Evolutionary conservation across 2,888 invertebrate species (phyloP), one percentile per base, ranked within the genome.

Genomic region (Aspidapion aeneum): DNA sequence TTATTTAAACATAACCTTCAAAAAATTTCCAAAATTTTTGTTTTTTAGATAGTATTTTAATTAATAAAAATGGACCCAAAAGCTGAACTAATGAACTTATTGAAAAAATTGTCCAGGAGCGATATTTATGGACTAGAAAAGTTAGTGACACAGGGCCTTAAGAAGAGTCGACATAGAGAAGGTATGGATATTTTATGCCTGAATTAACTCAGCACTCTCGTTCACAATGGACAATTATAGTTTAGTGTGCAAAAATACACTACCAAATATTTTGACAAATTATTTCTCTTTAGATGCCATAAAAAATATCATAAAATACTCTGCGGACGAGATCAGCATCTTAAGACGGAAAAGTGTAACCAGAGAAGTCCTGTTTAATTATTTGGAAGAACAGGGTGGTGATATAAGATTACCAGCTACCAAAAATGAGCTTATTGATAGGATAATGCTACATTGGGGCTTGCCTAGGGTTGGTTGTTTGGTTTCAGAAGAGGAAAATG

Each of bases 311-410:
- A 73, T 82, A 1, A 79, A 79, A 21, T 84, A 86, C 70, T 80
- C 84, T 1, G 75, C 80, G 1, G 80, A 82, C 64, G 74, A 77
- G 5, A 70, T 79, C 50, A 79, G 82, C 20, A 74, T 87, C 17
- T 73, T 87, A 2, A 81, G 79, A 61, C 79, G 86, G 64, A 82
- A 82, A 65, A 74, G 76, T 18, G 75, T 87, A 1, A 85, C 84
- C 0, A 82, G 81, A 70, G 83, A 85, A 49, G 70, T 85, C 18
- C 71, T 87, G 1, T 84, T 85, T 63, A 77, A 79, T 59, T 87
- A 87, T 70, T 72, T 86, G 17, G 81, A 84, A 66, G 74, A 75
- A 1, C 81, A 82, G 54, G 75, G 81, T 60, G 75, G 85, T 1
- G 68, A 79, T 1, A 76, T 84, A 3, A 73, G 73, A 0, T 72